Base-by-base conservation (phyloP, 2,797 vertebrate species). In the Diplodus sargus region DNA sequence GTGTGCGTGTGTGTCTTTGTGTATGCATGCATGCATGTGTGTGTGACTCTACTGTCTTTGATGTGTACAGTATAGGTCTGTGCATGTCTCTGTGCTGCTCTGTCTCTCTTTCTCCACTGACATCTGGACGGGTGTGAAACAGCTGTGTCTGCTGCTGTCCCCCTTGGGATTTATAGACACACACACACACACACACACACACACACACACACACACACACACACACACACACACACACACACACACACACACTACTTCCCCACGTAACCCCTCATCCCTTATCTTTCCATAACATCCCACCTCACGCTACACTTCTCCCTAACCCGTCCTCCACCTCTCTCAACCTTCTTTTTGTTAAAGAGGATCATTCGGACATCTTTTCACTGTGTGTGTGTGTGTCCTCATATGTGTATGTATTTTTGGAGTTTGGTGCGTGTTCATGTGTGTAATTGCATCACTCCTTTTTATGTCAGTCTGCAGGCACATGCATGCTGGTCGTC, bases 111-210 rank as follows among this genome's bases (percentile, higher is more conserved):
- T 76, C 71, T 59, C 62, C 52, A 25, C 66, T 79, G 83, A 91
- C 92, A 93, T 93, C 92, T 93, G 93, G 89, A 90, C 18, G 74
- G 75, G 83, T 82, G 81, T 84, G 74, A 93, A 94, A 92, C 94
- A 94, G 93, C 89, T 94, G 93, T 89, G 89, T 84, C 72, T 86
- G 75, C 82, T 78, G 79, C 66, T 77, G 83, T 77, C 70, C 70
- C 80, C 61, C 25, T 59, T 62, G 57, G 87, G 87, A 93, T 92
- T 93, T 91, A 94, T 89, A 62, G 77, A 65, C 52, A 71, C 58
- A 18, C 42, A 61, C 49, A 53, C 43, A 70, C 58, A 62, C 70
- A 77, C 75, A 72, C 69, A 67, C 54, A 68, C 68, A 60, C 60
- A 73, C 56, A 60, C 54, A 73, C 69, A 76, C 65, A 71, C 54